These are phyloP conservation scores for Pandemis corylana DNA, from an alignment of 2,888 invertebrate species.

Conservation along the genomic window DNA sequence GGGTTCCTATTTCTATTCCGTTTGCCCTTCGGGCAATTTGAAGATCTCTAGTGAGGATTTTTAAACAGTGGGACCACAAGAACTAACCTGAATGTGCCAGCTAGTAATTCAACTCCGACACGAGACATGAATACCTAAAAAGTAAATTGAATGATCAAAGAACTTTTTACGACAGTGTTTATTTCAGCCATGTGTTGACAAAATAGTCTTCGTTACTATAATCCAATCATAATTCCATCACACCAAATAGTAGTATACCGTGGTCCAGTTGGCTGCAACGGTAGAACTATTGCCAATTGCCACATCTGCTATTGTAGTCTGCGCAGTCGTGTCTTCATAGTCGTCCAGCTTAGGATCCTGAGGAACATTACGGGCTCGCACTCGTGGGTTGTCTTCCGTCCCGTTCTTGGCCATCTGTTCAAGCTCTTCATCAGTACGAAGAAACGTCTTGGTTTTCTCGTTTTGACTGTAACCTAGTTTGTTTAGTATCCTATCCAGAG, in stretches of 20 bases:
- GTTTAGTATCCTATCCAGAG: conserved; percentile 28
- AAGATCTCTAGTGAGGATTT: no score
- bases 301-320: neutral
- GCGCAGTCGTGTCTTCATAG: neutral
- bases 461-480: conserved; percentile 23
- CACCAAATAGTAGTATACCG: neutral
- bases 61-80: no score
- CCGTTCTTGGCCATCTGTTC: neutral
- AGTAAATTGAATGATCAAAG: neutral
- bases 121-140: no score
- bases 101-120: no score
- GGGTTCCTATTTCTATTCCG: no score
- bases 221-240: neutral
- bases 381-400: neutral
- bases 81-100: no score
- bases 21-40: no score
- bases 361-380: neutral
- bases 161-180: neutral
- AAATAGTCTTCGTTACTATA: neutral
- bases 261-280: neutral
- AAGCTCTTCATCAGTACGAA: neutral
- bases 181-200: neutral
- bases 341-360: neutral
- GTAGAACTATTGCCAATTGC: neutral
- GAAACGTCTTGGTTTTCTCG: neutral